These are phyloP conservation scores for Bibio marci DNA, from an alignment of 2,888 invertebrate genomes.

Conservation along the genomic window DNA sequence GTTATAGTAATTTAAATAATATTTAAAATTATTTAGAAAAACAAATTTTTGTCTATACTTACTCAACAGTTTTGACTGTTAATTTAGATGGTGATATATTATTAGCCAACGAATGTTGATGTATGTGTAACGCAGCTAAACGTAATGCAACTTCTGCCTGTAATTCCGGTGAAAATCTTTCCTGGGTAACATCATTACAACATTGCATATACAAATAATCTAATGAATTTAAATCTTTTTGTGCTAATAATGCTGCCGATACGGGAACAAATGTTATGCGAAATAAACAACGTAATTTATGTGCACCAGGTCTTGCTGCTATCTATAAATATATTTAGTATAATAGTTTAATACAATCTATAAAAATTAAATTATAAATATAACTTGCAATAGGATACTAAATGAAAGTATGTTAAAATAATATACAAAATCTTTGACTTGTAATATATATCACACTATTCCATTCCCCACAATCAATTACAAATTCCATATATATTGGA, in stretches of 20 bases:
- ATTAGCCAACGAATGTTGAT: constrained; percentile 72
- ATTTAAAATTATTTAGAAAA: too few relatives aligned
- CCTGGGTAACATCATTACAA: constrained; percentile 86
- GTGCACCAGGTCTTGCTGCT: constrained; percentile 76
- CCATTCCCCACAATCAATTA: too few relatives aligned
- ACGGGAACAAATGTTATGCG: constrained; percentile 77
- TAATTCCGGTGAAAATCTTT: constrained; percentile 76
- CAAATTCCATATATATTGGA: too few relatives aligned
- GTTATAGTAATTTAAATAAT: too few relatives aligned
- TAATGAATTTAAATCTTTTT: constrained; percentile 66
- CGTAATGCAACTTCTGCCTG: constrained; percentile 74
- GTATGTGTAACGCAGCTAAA: constrained; percentile 77
- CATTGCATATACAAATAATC: constrained; percentile 84
- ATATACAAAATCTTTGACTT: too few relatives aligned
- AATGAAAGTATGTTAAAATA: too few relatives aligned
- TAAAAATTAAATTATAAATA: background rate
- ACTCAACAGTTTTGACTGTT: constrained; percentile 75
- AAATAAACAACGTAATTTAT: constrained; percentile 77
- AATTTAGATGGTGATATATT: constrained; percentile 62
- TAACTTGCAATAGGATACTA: too few relatives aligned
- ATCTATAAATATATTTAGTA: constrained; percentile 39
- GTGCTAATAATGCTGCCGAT: constrained; percentile 68
- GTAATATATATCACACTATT: too few relatives aligned
- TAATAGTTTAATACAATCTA: constrained; percentile 4
- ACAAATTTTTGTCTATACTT: constrained; percentile 30